Evolutionary conservation across 2,888 invertebrate genomes (phyloP).

Genomic region (Leptinotarsa rubiginosa): DNA sequence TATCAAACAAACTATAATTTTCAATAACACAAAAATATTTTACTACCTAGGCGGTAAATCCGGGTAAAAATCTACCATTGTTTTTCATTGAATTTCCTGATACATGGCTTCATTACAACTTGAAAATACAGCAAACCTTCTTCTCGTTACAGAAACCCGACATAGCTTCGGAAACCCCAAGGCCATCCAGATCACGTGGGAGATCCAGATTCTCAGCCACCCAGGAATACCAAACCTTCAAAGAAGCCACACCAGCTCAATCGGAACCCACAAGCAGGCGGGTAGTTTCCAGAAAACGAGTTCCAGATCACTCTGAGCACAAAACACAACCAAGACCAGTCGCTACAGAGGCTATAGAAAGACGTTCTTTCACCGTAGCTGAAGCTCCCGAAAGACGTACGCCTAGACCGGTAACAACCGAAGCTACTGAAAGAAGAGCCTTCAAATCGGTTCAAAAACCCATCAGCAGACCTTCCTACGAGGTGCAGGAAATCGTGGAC

Average conservation of each 20-base stretch:
- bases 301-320: slow-evolving; percentile 46
- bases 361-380: slow-evolving; percentile 4
- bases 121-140: background rate
- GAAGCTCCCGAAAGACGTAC: background rate
- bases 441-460: slow-evolving; percentile 23
- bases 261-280: slow-evolving; percentile 44
- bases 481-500: slow-evolving; percentile 63
- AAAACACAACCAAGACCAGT: slow-evolving; percentile 39
- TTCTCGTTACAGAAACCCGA: slow-evolving; percentile 51
- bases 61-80: too few species aligned
- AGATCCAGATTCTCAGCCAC: slow-evolving; percentile 59
- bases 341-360: slow-evolving; percentile 11
- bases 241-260: slow-evolving; percentile 35
- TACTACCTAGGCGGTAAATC: too few species aligned
- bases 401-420: background rate
- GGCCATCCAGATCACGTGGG: slow-evolving; percentile 58
- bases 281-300: slow-evolving; percentile 50
- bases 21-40: too few species aligned
- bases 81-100: too few species aligned
- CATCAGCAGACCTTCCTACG: slow-evolving; percentile 52
- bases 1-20: too few species aligned
- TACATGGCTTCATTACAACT: too few species aligned
- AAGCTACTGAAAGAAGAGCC: slow-evolving; percentile 22
- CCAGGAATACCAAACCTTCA: slow-evolving; percentile 51
- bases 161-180: slow-evolving; percentile 49